A percentile compares a stretch with the other conserved stretches of the same genome.
These are phyloP conservation scores for Hirundichthys speculiger DNA, from an alignment of 2,113 vertebrate species.

Conservation along the genomic window DNA sequence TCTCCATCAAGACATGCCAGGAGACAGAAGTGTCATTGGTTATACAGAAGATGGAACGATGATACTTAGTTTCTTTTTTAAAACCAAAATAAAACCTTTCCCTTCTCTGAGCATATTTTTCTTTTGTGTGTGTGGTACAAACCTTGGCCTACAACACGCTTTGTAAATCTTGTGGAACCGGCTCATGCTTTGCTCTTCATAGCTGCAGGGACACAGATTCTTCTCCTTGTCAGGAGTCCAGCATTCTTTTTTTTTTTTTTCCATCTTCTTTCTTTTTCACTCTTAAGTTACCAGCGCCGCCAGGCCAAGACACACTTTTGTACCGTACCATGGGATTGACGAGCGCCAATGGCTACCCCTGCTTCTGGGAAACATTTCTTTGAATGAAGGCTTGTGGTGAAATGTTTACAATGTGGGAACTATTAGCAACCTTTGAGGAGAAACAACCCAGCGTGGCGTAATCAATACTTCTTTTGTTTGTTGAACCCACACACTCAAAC, in stretches of 20 bases:
- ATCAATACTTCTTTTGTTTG: constrained; percentile 76
- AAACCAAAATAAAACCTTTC: constrained; percentile 67
- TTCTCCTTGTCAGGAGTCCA: constrained; percentile 23
- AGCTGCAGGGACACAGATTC: constrained; percentile 57
- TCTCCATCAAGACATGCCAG: constrained; percentile 59
- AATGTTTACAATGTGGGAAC: constrained; percentile 75
- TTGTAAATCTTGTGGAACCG: constrained; percentile 65
- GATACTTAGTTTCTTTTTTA: constrained; percentile 58
- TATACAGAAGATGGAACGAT: constrained; percentile 67
- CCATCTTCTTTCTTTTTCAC: constrained; percentile 17
- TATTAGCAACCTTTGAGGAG: constrained; percentile 67
- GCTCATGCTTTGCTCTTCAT: constrained; percentile 52
- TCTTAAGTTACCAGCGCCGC: constrained; percentile 48
- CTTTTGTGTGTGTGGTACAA: constrained; percentile 68
- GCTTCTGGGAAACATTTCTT: constrained; percentile 73
- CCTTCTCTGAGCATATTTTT: constrained; percentile 67
- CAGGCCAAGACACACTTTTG: constrained; percentile 62
- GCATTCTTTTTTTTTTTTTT: constrained; percentile 20
- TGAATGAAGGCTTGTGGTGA: constrained; percentile 68
- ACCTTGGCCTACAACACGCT: constrained; percentile 49
- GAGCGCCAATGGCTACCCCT: constrained; percentile 65
- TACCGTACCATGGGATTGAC: constrained; percentile 54
- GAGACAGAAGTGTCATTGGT: constrained; percentile 60
- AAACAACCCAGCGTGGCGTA: constrained; percentile 59
- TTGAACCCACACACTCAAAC: constrained; percentile 46